These are phyloP conservation scores for Tauraco hartlaubi DNA, from an alignment of 2,797 vertebrate genomes.

Conservation along the genomic window DNA sequence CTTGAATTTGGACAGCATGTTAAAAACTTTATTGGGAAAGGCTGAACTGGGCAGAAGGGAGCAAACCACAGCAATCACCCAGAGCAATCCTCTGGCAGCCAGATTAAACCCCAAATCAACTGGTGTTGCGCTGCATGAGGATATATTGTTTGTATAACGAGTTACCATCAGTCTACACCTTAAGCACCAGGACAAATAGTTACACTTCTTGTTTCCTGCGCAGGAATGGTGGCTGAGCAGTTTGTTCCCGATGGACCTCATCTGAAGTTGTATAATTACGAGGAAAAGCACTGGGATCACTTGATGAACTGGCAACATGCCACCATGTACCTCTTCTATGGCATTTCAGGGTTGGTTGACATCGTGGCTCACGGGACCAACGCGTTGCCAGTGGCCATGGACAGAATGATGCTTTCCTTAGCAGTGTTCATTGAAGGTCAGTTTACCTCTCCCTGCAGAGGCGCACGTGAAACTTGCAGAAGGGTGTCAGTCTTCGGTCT, in stretches of 20 bases:
- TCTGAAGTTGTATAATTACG: constrained; percentile 85
- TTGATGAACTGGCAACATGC: constrained; percentile 94
- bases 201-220: neutral
- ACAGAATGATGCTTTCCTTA: constrained; percentile 88
- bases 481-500: neutral
- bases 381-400: constrained; percentile 83
- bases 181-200: neutral
- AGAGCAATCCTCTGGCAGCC: neutral
- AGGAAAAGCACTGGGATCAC: constrained; percentile 87
- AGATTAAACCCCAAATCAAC: neutral
- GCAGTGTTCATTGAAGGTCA: constrained; percentile 94
- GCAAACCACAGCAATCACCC: neutral
- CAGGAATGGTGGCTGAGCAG: constrained; percentile 93
- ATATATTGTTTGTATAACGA: neutral
- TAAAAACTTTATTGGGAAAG: neutral
- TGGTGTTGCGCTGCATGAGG: accelerated
- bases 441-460: neutral
- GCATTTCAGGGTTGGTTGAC: constrained; percentile 83
- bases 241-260: constrained; percentile 87
- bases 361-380: constrained; percentile 86
- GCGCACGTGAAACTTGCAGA: accelerated
- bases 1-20: neutral
- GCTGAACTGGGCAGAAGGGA: neutral
- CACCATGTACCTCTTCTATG: constrained; percentile 96
- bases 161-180: neutral